Base-by-base conservation (phyloP, 2,797 vertebrate genomes). In the Antennarius maculatus region DNA sequence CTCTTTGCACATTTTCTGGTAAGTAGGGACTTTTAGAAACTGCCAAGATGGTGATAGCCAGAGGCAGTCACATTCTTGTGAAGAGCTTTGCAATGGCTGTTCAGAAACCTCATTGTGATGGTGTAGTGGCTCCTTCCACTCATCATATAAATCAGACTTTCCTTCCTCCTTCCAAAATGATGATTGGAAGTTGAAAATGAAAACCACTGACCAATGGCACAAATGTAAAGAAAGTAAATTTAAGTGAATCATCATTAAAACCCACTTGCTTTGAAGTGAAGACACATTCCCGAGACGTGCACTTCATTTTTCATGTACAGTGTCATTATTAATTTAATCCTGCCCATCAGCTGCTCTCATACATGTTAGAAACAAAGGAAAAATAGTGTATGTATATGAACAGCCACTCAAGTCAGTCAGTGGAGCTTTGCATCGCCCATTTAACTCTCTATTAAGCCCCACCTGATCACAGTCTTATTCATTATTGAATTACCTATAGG, bases 371-470 rank as follows among this genome's bases (percentile, higher is more conserved):
- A 76, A 46, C 57, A 55, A 41, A 66, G 31, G 18, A 18, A 23
- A 46, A 37, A 27, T 27, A 71, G 39, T 27, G 15, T 5, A 14
- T 43, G 50, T 61, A 47, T 57, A 58, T 63, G 41, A 69, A 60
- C 14, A 12, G 7, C 55, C 61, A 55, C 6, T 53, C 64, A 65
- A 65, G 50, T 64, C 47, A 67, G 63, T 18, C 56, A 49, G 46
- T 72, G 57, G 77, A 77, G 77, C 71, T 70, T 86, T 84, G 87
- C 83, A 72, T 79, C 81, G 67, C 79, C 88, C 84, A 88, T 88
- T 91, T 89, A 89, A 86, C 86, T 85, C 66, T 82, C 77, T 84
- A 89, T 91, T 91, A 89, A 81, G 68, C 86, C 74, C 81, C 89
- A 90, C 85, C 88, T 89, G 84, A 88, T 83, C 78, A 86, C 80